Evolutionary conservation across 2,888 invertebrate genomes (phyloP).

Genomic region (Morpho deidamia): DNA sequence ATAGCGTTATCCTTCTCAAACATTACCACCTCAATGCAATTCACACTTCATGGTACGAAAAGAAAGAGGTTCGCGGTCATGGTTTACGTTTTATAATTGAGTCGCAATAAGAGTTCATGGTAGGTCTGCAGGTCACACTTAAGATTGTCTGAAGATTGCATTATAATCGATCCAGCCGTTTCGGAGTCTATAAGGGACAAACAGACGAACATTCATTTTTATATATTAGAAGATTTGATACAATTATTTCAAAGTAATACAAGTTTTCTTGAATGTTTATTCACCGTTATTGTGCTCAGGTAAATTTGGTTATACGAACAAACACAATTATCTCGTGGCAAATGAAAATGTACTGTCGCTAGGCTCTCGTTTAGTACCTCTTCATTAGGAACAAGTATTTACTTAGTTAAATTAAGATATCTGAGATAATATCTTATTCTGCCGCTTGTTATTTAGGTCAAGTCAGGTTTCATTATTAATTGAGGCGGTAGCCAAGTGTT

Average conservation of each 20-base stretch:
- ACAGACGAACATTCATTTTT: too few species aligned
- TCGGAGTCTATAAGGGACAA: too few species aligned
- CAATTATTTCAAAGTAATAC: conserved; percentile 7
- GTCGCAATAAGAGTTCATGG: too few species aligned
- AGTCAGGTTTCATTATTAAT: conserved; percentile 20
- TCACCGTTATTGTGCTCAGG: conserved; percentile 14
- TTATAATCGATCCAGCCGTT: too few species aligned
- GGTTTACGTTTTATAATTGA: too few species aligned
- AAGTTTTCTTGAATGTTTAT: conserved; percentile 12
- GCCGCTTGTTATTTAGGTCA: conserved; percentile 18
- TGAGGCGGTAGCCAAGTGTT: conserved; percentile 10
- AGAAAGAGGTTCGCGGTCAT: too few species aligned
- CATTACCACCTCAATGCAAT: too few species aligned
- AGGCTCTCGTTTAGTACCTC: conserved; percentile 51
- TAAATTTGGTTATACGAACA: conserved; percentile 29
- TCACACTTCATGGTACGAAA: too few species aligned
- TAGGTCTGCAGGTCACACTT: too few species aligned
- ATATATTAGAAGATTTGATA: conserved; percentile 7
- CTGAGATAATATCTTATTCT: conserved; percentile 19
- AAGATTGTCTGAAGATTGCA: too few species aligned
- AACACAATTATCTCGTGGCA: conserved; percentile 24
- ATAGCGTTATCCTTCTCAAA: too few species aligned
- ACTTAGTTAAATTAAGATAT: conserved; percentile 66
- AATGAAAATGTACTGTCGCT: conserved; percentile 31
- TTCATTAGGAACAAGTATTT: conserved; percentile 64